These are phyloP conservation scores for Rhadinocentrus ornatus DNA, from an alignment of 2,797 vertebrate genomes.

Conservation along the genomic window DNA sequence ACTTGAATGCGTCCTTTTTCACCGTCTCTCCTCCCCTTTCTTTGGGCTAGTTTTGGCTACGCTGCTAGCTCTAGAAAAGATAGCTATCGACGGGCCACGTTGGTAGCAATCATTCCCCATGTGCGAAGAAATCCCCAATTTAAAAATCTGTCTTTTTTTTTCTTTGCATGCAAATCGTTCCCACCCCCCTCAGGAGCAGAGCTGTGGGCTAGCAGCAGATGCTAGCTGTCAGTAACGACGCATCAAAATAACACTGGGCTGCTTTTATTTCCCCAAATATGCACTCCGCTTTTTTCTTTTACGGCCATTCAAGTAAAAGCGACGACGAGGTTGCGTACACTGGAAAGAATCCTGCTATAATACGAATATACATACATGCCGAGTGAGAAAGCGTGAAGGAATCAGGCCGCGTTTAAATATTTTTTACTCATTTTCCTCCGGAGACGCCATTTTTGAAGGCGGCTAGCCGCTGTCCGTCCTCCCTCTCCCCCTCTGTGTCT, in stretches of 20 bases:
- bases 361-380: background rate
- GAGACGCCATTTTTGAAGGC: slow-evolving; percentile 90
- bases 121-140: slow-evolving; percentile 59
- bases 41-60: slow-evolving; percentile 74
- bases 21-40: slow-evolving; percentile 81
- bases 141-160: slow-evolving; percentile 42
- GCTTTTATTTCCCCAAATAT: slow-evolving; percentile 63
- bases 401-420: slow-evolving; percentile 83
- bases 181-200: slow-evolving; percentile 62
- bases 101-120: slow-evolving; percentile 59
- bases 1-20: slow-evolving; percentile 82
- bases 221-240: slow-evolving; percentile 83
- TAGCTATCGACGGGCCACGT: slow-evolving; percentile 65
- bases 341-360: background rate
- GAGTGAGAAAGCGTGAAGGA: slow-evolving; percentile 61
- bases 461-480: slow-evolving; percentile 79
- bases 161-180: slow-evolving; percentile 71
- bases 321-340: slow-evolving; percentile 11
- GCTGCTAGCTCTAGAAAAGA: slow-evolving; percentile 67
- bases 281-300: slow-evolving; percentile 40
- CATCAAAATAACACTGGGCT: slow-evolving; percentile 83
- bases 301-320: slow-evolving; percentile 21
- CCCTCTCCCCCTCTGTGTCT: slow-evolving; percentile 69
- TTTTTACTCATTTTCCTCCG: slow-evolving; percentile 84
- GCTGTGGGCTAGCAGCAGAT: slow-evolving; percentile 74